A percentile compares a stretch with the other conserved stretches of the same genome.
Evolutionary conservation across 2,113 vertebrate species (phyloP).

Genomic region (Garra rufa): DNA sequence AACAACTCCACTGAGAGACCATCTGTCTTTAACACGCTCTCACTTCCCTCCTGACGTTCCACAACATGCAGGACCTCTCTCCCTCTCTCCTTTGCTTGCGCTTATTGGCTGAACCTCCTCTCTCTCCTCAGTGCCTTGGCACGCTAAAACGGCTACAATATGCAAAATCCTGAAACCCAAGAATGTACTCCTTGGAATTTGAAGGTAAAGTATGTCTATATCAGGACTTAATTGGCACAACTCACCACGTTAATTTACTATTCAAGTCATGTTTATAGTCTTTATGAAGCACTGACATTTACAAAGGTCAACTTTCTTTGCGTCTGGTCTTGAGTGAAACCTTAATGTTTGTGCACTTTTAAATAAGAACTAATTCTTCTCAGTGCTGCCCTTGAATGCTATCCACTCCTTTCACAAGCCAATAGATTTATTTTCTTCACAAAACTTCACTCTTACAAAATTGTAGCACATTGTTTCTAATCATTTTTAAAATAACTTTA

Average conservation of each 20-base stretch:
- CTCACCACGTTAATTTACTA: neutral
- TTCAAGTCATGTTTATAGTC: conserved; percentile 27
- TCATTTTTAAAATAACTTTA: neutral
- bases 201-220: neutral
- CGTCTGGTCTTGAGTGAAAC: conserved; percentile 16
- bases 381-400: neutral
- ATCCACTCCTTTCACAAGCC: neutral
- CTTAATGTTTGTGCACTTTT: conserved; percentile 1
- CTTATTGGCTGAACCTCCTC: neutral
- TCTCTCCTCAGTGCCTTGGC: conserved; percentile 18
- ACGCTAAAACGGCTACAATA: neutral
- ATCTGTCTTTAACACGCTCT: conserved; percentile 76
- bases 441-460: neutral
- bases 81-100: neutral
- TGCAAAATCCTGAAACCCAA: neutral
- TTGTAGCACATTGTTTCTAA: neutral
- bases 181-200: neutral
- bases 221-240: neutral
- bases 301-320: conserved; percentile 23
- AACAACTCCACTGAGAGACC: conserved; percentile 81
- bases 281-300: conserved; percentile 36
- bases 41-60: conserved; percentile 56
- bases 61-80: conserved; percentile 55
- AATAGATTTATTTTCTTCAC: neutral
- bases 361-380: neutral